These are phyloP conservation scores for Lophochroa leadbeateri DNA, from an alignment of 2,113 vertebrate species.

Conservation along the genomic window DNA sequence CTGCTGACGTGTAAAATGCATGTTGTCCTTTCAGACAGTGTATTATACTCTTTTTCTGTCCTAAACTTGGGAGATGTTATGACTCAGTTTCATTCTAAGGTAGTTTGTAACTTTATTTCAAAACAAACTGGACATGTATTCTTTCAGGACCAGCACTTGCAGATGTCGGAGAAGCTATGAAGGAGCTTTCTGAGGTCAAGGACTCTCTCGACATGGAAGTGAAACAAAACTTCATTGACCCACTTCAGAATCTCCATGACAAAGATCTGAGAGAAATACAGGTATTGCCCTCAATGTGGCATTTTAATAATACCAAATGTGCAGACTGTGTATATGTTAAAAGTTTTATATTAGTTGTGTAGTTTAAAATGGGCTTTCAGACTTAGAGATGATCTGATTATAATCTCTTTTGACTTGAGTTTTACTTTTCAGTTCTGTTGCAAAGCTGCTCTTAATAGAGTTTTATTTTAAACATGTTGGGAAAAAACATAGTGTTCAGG, in stretches of 20 bases:
- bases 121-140: not conserved
- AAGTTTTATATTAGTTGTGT: not conserved
- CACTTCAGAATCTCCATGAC: slow-evolving; percentile 95
- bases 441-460: not conserved
- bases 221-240: slow-evolving; percentile 98
- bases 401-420: not conserved
- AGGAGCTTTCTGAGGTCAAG: slow-evolving; percentile 94
- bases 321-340: not conserved
- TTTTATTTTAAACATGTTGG: not conserved
- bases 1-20: not conserved
- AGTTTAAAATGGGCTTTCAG: not conserved
- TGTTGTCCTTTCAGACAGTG: not conserved
- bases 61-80: not conserved
- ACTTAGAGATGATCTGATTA: not conserved
- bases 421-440: not conserved
- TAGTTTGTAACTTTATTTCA: not conserved
- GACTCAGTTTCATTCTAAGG: not conserved
- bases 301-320: not conserved
- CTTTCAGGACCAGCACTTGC: slow-evolving; percentile 86
- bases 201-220: slow-evolving; percentile 98
- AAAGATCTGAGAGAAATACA: slow-evolving; percentile 98
- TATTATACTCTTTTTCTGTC: not conserved
- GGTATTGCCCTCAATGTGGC: slow-evolving; percentile 65
- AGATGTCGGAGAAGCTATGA: slow-evolving; percentile 92
- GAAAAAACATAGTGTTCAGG: not conserved